Conservation (phyloP, 1,140 invertebrate genomes). For the Pogonognathellus flavescens region DNA sequence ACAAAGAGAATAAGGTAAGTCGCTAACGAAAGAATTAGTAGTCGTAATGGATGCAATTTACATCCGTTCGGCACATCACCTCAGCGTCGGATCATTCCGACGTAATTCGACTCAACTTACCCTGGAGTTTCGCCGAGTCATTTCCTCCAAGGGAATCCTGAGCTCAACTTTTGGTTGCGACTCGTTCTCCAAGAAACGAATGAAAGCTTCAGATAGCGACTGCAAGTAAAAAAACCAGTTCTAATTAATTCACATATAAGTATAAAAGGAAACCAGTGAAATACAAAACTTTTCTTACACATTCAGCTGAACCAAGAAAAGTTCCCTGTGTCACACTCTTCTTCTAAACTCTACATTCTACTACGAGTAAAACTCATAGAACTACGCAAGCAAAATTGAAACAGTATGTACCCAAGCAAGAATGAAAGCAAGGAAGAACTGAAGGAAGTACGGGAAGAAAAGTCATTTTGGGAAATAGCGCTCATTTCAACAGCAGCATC, state of each 20-base stretch:
- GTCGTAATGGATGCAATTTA: constrained; percentile 27
- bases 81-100: background rate
- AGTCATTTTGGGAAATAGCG: constrained; percentile 3
- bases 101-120: constrained; percentile 52
- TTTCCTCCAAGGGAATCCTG: constrained; percentile 75
- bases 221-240: constrained; percentile 67
- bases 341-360: background rate
- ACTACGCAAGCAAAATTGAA: too few relatives aligned
- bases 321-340: background rate
- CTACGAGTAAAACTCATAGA: background rate
- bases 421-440: too few relatives aligned
- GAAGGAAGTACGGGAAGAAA: background rate
- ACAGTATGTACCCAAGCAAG: too few relatives aligned
- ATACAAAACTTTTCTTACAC: constrained; percentile 31
- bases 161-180: constrained; percentile 79
- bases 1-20: background rate
- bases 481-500: constrained; percentile 1
- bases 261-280: background rate
- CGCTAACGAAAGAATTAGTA: too few relatives aligned
- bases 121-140: constrained; percentile 61
- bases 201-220: constrained; percentile 88
- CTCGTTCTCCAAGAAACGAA: constrained; percentile 89
- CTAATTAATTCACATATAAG: constrained; percentile 43
- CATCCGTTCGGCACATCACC: constrained; percentile 42
- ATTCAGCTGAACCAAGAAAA: background rate